Percentiles rank a stretch among this genome's conserved stretches.
These are phyloP conservation scores for Sporophila hypoxantha DNA, from an alignment of 2,113 vertebrate genomes.

Conservation along the genomic window DNA sequence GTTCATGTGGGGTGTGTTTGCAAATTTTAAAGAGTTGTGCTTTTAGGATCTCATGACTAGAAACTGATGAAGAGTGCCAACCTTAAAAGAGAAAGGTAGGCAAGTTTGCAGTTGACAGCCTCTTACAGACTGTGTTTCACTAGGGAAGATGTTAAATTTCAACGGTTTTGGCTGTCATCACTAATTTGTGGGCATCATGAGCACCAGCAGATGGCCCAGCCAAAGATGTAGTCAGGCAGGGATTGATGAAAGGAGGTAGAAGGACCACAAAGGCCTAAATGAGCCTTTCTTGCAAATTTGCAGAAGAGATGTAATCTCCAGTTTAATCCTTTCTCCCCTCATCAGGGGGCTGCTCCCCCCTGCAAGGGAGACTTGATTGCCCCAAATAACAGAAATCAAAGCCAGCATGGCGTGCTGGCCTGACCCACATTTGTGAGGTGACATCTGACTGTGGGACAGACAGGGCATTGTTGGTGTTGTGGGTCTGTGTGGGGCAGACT, in stretches of 20 bases:
- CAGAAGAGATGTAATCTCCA: constrained; percentile 17
- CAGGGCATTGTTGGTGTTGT: background rate
- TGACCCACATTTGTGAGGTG: constrained; percentile 51
- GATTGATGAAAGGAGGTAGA: constrained; percentile 13
- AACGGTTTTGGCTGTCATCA: background rate
- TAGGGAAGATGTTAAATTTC: background rate
- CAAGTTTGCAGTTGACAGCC: background rate
- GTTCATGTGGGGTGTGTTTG: background rate
- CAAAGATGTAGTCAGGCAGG: background rate
- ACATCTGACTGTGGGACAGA: constrained; percentile 33
- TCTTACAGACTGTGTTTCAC: background rate
- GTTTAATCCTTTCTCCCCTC: constrained; percentile 33
- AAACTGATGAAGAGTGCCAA: background rate
- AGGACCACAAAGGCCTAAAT: constrained; percentile 26
- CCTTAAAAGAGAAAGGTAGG: background rate
- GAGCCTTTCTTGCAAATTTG: constrained; percentile 36
- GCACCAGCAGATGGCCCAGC: constrained; percentile 28
- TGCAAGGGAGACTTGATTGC: constrained; percentile 16
- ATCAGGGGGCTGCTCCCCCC: background rate
- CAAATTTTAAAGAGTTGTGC: background rate
- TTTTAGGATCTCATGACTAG: background rate
- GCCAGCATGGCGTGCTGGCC: background rate
- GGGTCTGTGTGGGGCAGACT: background rate
- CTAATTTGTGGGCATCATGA: background rate
- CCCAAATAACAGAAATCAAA: constrained; percentile 40